Evolutionary conservation across 1,140 invertebrate species (phyloP), one percentile per base, ranked within the genome.

Genomic region (Drosophila lacertosa): DNA sequence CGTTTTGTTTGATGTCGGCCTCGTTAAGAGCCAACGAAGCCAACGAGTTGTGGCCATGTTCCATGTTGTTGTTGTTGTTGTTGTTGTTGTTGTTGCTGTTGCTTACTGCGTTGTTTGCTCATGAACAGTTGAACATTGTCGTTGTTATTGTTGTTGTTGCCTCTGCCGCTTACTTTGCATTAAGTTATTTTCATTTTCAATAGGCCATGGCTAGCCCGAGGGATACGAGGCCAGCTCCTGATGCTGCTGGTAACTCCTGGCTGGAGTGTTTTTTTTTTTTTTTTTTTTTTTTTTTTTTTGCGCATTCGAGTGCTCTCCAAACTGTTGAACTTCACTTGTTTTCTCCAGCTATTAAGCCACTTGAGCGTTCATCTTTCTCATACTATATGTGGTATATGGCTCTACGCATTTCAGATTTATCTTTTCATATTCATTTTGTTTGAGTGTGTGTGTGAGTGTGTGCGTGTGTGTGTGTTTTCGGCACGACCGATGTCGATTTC

Each of bases 101-200:
- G 37, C 44, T 63, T 54, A 47, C 50, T 55, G 18, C 22, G 70
- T 68, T 84, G 80, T 84, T 86, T 84, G 76, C 81, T 86, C 73
- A 84, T 86, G 76, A 86, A 80, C 81, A 86, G 75, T 84, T 80
- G 75, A 84, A 72, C 66, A 71, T 72, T 73, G 72, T 67, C 40
- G 67, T 47, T 70, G 58, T 35, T 44, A 50, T 9, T 53, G 18
- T 16, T 40, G 53, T 29, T 47, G 51, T 26, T 57, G 53, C 5
- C 74, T 53, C 59, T 57, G 79, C 79, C 65, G 79, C 79, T 83
- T 83, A 78, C 79, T 88, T 86, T 88, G 82, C 82, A 86, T 86
- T 86, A 86, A 86, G 82, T 86, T 86, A 86, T 86, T 86, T 86
- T 86, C 82, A 81, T 86, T 86, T 86, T 86, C 81, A 86, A 86